These are phyloP conservation scores for Conops quadrifasciatus DNA, from an alignment of 2,888 invertebrate species.

Conservation along the genomic window DNA sequence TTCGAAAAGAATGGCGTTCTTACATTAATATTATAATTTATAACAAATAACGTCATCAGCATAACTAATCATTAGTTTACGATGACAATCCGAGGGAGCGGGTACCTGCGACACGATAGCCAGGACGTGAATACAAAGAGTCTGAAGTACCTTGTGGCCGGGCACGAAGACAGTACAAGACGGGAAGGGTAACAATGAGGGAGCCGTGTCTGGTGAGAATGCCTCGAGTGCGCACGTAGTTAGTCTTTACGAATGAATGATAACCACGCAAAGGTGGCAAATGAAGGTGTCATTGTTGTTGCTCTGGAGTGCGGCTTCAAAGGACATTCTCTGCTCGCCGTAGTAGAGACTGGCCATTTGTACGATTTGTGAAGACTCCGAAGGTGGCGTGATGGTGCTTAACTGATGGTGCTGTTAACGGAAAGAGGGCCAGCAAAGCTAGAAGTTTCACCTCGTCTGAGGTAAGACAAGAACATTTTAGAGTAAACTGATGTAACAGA, in stretches of 20 bases:
- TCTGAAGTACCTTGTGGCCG: conserved; percentile 5
- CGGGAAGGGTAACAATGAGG: conserved; percentile 28
- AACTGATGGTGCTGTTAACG: conserved; percentile 27
- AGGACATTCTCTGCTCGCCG: conserved; percentile 11
- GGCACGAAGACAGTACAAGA: neutral
- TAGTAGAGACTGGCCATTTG: no score
- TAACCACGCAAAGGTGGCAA: conserved; percentile 28
- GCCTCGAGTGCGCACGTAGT: neutral
- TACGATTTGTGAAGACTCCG: neutral
- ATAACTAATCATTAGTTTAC: conserved; percentile 42
- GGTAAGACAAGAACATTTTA: no score
- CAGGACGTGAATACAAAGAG: conserved; percentile 26
- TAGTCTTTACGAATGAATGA: neutral
- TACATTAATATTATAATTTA: conserved; percentile 21
- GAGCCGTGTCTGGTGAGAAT: neutral
- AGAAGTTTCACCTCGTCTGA: no score
- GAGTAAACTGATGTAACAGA: no score
- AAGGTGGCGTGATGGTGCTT: conserved; percentile 23
- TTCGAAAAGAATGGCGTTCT: conserved; percentile 6
- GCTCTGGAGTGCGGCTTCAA: conserved; percentile 11
- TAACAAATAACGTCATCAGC: conserved; percentile 43
- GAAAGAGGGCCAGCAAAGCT: neutral
- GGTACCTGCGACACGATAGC: neutral
- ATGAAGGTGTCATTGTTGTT: conserved; percentile 33
- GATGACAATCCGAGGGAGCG: conserved; percentile 22